Conservation (phyloP, 2,797 vertebrate genomes). For the Danio albolineatus region DNA sequence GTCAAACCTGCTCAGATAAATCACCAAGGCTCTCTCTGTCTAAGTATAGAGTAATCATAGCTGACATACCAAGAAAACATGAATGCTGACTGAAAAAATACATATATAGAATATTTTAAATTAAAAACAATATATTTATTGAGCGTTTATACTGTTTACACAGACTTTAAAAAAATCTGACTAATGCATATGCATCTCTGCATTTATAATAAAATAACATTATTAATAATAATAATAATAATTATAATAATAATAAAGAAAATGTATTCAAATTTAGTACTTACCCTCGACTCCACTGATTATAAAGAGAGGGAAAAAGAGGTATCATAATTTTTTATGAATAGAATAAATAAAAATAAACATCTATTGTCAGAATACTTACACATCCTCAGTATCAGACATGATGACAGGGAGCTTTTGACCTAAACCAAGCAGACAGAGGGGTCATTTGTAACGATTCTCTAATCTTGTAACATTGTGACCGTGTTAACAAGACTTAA, state of each 20-base stretch:
- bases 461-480: not conserved
- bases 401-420: constrained; percentile 80
- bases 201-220: not conserved
- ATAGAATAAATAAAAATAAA: not conserved
- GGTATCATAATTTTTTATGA: not conserved
- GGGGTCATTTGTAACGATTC: not conserved
- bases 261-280: constrained; percentile 63
- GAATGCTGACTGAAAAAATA: constrained; percentile 32
- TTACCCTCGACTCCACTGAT: constrained; percentile 89
- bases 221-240: not conserved
- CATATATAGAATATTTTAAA: constrained; percentile 7
- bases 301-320: constrained; percentile 48
- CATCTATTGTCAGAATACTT: constrained; percentile 73
- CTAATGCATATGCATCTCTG: not conserved
- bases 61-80: constrained; percentile 29
- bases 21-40: constrained; percentile 22
- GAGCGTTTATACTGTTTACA: not conserved
- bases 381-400: constrained; percentile 94
- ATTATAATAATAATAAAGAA: not conserved
- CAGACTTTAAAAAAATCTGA: not conserved
- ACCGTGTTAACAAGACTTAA: not conserved
- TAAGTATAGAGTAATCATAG: not conserved
- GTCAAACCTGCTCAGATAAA: constrained; percentile 37
- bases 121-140: not conserved
- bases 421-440: constrained; percentile 68